Percentiles rank a stretch among this genome's conserved stretches.
phyloP scores from a whole-genome alignment of 2,113 vertebrate genomes.

The Calidris pygmaea region DNA sequence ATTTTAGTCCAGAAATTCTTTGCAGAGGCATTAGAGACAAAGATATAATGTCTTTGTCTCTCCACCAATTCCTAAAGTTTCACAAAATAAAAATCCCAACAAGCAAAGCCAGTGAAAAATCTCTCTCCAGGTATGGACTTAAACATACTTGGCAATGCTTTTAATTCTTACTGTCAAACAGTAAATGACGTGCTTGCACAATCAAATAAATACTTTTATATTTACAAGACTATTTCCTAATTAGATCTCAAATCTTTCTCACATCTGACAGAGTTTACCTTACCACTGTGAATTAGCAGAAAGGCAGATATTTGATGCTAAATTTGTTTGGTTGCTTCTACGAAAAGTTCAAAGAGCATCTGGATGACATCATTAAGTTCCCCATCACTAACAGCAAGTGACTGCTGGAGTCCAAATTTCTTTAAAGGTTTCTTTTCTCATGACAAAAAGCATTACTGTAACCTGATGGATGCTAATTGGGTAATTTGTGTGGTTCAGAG shows the following conservation, averaged over 20 bases:
- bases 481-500: neutral
- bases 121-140: neutral
- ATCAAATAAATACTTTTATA: neutral
- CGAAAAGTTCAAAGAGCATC: neutral
- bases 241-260: neutral
- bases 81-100: neutral
- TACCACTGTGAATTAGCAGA: neutral
- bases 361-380: neutral
- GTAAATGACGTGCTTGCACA: neutral
- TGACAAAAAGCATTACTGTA: neutral
- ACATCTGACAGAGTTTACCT: neutral
- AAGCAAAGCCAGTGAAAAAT: neutral
- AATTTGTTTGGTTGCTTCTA: neutral
- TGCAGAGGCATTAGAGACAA: neutral
- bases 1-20: neutral
- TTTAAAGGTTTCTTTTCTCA: neutral
- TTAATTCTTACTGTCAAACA: neutral
- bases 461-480: neutral
- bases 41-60: neutral
- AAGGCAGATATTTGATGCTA: neutral
- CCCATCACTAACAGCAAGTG: neutral
- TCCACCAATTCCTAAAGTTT: neutral
- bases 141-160: neutral
- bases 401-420: neutral
- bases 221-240: neutral